These are phyloP conservation scores for Carassius auratus DNA, from an alignment of 2,113 vertebrate genomes.

Conservation along the genomic window DNA sequence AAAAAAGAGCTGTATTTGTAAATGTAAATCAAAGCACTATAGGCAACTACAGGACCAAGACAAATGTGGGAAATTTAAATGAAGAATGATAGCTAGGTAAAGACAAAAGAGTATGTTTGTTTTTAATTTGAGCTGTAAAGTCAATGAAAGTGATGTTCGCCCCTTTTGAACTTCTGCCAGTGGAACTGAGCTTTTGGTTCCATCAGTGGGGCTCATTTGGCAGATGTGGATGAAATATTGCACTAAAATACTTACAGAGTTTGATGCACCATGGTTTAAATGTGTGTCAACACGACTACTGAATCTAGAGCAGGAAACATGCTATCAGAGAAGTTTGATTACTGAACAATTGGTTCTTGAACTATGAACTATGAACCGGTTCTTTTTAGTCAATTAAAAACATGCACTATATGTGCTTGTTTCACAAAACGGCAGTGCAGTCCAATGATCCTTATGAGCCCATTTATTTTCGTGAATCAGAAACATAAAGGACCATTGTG, in stretches of 20 bases:
- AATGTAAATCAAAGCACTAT: background rate
- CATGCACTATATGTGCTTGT: background rate
- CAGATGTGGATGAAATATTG: background rate
- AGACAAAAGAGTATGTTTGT: background rate
- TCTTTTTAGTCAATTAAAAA: background rate
- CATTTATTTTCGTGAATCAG: too few species aligned
- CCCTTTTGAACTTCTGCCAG: background rate
- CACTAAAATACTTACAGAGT: background rate
- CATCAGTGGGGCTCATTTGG: background rate
- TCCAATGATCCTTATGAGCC: too few species aligned
- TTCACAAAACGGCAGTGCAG: too few species aligned
- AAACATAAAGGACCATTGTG: too few species aligned
- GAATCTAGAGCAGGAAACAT: too few species aligned
- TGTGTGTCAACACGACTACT: background rate
- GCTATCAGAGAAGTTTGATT: background rate
- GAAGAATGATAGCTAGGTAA: background rate
- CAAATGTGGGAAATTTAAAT: background rate
- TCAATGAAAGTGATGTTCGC: background rate
- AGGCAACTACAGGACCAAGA: background rate
- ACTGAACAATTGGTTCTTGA: background rate
- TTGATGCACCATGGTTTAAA: background rate
- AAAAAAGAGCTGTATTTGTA: conserved; percentile 61
- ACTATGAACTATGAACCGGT: background rate
- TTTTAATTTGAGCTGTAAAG: background rate
- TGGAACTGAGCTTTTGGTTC: background rate